Conservation (phyloP, 2,113 vertebrate genomes). For the Sterrhoptilus dennistouni region DNA sequence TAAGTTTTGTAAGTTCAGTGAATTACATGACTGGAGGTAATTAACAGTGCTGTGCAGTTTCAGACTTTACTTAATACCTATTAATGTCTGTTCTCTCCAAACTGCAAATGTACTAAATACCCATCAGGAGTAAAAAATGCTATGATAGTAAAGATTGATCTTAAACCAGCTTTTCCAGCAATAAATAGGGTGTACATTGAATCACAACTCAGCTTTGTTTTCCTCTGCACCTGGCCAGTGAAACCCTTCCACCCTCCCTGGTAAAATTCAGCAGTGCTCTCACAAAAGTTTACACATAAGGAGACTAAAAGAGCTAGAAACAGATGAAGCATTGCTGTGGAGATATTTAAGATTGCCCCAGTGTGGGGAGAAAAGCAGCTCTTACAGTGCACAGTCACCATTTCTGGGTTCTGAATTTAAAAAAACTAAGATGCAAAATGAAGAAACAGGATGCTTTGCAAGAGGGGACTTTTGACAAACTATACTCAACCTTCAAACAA, state of each 20-base stretch:
- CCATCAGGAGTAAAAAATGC: neutral
- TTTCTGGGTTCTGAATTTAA: neutral
- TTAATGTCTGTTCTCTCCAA: conserved; percentile 5
- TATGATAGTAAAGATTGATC: neutral
- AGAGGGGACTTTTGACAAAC: neutral
- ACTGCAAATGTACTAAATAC: neutral
- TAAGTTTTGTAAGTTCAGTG: conserved; percentile 42
- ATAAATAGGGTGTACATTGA: neutral
- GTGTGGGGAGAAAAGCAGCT: neutral
- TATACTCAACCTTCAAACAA: neutral
- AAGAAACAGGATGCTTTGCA: neutral
- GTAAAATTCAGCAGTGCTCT: neutral
- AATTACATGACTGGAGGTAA: conserved; percentile 40
- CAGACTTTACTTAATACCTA: conserved; percentile 24
- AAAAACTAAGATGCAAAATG: neutral
- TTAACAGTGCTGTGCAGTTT: neutral
- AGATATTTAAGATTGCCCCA: neutral
- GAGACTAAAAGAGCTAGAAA: neutral
- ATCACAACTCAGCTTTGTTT: neutral
- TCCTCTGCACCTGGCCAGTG: neutral
- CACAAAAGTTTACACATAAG: neutral
- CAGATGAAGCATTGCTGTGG: neutral
- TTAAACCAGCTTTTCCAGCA: neutral
- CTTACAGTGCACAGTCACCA: neutral
- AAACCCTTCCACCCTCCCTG: neutral